Evolutionary conservation across 2,888 invertebrate species (phyloP).

Genomic region (Coenonympha arcania): DNA sequence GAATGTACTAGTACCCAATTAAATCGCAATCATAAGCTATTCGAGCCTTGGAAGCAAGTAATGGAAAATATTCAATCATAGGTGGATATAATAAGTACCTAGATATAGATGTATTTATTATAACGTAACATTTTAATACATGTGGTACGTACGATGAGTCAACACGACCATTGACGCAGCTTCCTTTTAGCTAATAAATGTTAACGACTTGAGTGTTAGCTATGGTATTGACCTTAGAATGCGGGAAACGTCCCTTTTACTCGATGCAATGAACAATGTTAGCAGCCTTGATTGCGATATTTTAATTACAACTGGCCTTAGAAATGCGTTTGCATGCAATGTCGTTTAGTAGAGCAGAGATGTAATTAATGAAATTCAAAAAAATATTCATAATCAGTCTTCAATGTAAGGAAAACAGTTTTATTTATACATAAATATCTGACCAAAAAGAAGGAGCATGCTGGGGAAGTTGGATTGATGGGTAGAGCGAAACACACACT

Average conservation of each 20-base stretch:
- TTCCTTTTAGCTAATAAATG: conserved; percentile 15
- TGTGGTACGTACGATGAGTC: conserved; percentile 14
- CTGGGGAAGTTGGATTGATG: too few relatives aligned
- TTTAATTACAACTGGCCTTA: conserved; percentile 24
- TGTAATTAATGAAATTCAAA: not conserved
- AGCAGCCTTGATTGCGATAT: conserved; percentile 18
- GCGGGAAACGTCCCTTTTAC: conserved; percentile 22
- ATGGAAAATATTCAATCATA: not conserved
- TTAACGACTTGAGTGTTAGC: conserved; percentile 11
- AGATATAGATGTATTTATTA: too few relatives aligned
- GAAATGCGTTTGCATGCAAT: conserved; percentile 14
- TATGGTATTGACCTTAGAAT: conserved; percentile 19
- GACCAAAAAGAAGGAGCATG: too few relatives aligned
- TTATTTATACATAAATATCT: too few relatives aligned
- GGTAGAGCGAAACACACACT: too few relatives aligned
- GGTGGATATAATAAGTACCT: not conserved
- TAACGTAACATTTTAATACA: too few relatives aligned
- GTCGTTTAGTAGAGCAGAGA: not conserved
- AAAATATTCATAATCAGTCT: too few relatives aligned
- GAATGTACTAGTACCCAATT: not conserved
- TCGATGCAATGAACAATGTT: conserved; percentile 17
- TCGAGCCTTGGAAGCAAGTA: not conserved
- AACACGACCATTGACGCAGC: conserved; percentile 7
- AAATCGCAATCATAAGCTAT: not conserved
- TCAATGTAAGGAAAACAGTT: too few relatives aligned